Evolutionary conservation across 2,797 vertebrate species (phyloP), one percentile per base, ranked within the genome.

Genomic region (Rhinichthys osculus): DNA sequence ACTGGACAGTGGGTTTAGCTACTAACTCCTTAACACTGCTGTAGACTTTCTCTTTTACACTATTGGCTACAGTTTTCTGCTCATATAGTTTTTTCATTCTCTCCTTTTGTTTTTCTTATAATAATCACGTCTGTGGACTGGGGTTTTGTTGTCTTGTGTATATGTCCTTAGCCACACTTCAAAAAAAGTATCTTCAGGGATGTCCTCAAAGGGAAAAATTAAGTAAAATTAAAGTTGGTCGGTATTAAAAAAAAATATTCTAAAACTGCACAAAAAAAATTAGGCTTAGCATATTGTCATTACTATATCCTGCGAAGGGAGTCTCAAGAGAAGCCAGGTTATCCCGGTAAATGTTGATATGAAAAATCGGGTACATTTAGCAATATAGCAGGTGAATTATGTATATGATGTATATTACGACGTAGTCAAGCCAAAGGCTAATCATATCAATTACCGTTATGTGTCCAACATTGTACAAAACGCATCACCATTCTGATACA

Each of bases 1-100:
- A 89, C 90, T 90, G 92, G 90, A 91, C 92, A 92, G 94, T 92
- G 92, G 93, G 91, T 94, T 95, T 91, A 93, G 93, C 93, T 93
- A 93, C 93, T 92, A 92, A 93, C 92, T 93, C 92, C 94, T 92
- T n/a, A 59, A 59, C 21, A 79, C 11, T 81, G 57, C n/a, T 66
- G 40, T 79, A 54, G 90, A 92, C 90, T 92, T 93, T 87, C 92
- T 92, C 87, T 93, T 88, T 89, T 90, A 90, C 21, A 3, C 4
- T 17, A 5, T 38, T 23, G 23, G 35, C 21, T 78, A 54, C 23
- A n/a, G 33, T 40, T 40, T 76, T 54, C 4, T 76, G 33, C 5
- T 38, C 10, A 23, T 23, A 17, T n/a, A 0, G 3, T 14, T 35
- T 90, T 90, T 90, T 94, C 92, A 27, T 93, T 4, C 17, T 62